A percentile compares a stretch with the other conserved stretches of the same genome.
Evolutionary conservation across 2,888 invertebrate genomes (phyloP).

Genomic region (Lottia scabra): DNA sequence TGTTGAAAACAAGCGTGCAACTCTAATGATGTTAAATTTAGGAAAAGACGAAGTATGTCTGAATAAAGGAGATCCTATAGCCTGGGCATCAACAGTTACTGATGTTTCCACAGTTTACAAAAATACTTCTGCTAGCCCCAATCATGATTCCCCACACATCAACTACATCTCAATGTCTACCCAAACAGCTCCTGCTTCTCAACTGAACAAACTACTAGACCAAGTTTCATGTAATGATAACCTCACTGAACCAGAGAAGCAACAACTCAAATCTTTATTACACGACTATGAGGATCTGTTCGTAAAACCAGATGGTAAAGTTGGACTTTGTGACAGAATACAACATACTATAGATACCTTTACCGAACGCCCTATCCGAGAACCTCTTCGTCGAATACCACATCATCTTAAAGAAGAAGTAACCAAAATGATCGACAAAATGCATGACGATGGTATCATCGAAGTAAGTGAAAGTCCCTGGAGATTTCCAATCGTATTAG

Average conservation of each 20-base stretch:
- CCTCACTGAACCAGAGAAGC: neutral
- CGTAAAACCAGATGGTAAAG: neutral
- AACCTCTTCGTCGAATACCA: slow-evolving; percentile 1
- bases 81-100: neutral
- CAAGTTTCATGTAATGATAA: neutral
- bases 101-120: no score
- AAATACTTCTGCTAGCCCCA: neutral
- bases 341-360: neutral
- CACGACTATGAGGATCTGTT: neutral
- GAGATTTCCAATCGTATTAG: neutral
- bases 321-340: neutral
- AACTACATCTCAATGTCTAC: neutral
- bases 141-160: neutral
- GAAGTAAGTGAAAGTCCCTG: neutral
- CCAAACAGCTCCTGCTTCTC: neutral
- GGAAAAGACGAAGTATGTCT: neutral
- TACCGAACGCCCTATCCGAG: neutral
- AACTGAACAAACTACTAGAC: neutral
- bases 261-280: neutral
- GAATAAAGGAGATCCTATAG: neutral
- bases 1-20: neutral
- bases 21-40: neutral
- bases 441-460: neutral
- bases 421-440: neutral
- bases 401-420: neutral